Base-by-base conservation (phyloP, 2,888 invertebrate genomes). In the Eupithecia exiguata region DNA sequence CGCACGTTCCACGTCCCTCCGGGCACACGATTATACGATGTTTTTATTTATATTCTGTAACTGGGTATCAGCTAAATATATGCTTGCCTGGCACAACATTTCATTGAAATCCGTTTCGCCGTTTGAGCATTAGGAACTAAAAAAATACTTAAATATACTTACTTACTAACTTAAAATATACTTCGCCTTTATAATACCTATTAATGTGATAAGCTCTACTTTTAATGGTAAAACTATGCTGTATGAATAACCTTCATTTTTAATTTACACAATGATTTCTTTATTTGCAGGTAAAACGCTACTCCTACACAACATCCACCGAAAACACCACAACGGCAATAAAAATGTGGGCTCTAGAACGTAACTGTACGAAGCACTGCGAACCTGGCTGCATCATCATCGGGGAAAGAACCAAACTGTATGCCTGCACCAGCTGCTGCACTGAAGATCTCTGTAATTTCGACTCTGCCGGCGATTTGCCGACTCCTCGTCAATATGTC, bases 321-420 rank as follows among this genome's bases (percentile, higher is more conserved):
- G 97, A 97, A 86, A 97, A 98, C 86, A 97, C 97, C 0, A 96
- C 95, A 14, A 96, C 96, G 0, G 93, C 92, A 69, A 86, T 92
- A 53, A 96, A 96, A 87, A 96, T 97, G 95, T 98, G 98, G 98
- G 96, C 97, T 0, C 86, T 98, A 74, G 97, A 98, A 87, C 95
- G 98, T 16, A 97, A 97, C 87, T 98, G 98, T 87, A 96, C 97
- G 0, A 96, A 96, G 82, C 96, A 96, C 84, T 98, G 98, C 89
- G 97, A 98, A 82, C 96, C 97, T 0, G 98, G 98, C 16, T 98
- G 98, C 91, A 98, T 98, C 84, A 96, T 98, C 69, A 98, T 98
- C 79, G 98, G 98, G 0, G 98, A 98, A 87, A 93, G 98, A 68
- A 98, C 98, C 7, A 98, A 98, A 86, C 92, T 98, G 1, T 97